Conservation (phyloP, 2,113 vertebrate genomes). For the Psittacara wagleri region DNA sequence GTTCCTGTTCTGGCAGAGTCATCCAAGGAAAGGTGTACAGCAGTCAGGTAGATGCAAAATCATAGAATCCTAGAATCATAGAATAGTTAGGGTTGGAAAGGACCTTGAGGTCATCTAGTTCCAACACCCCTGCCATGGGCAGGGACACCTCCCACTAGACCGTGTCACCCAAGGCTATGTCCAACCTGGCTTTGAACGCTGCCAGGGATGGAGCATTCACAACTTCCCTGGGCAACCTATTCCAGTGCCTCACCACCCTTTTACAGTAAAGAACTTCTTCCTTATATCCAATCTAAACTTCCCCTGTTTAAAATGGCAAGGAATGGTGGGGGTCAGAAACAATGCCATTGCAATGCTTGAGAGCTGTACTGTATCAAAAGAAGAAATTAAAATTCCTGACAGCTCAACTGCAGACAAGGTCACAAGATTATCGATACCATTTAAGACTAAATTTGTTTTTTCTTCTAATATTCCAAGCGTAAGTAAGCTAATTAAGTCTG, state of each 20-base stretch:
- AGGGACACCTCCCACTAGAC: too few species aligned
- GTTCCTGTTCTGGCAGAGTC: not conserved
- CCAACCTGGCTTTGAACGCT: too few species aligned
- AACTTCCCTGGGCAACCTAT: too few species aligned
- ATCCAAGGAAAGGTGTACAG: not conserved
- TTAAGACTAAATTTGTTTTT: constrained; percentile 2
- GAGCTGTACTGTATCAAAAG: constrained; percentile 14
- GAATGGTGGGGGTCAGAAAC: not conserved
- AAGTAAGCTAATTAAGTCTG: not conserved
- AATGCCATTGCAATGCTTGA: not conserved
- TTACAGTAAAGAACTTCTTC: too few species aligned
- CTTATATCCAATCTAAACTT: too few species aligned
- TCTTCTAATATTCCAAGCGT: not conserved
- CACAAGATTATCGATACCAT: not conserved
- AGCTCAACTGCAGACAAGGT: not conserved
- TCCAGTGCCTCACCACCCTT: too few species aligned
- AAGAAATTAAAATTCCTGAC: constrained; percentile 32
- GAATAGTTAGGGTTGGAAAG: too few species aligned
- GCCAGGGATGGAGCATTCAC: too few species aligned
- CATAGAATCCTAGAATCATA: too few species aligned
- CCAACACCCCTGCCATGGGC: too few species aligned
- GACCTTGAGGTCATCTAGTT: too few species aligned
- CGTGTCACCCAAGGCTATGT: too few species aligned
- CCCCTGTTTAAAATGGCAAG: not conserved
- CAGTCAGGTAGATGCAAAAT: not conserved